phyloP scores from a whole-genome alignment of 2,113 vertebrate species.

The Capreolus pygargus region DNA sequence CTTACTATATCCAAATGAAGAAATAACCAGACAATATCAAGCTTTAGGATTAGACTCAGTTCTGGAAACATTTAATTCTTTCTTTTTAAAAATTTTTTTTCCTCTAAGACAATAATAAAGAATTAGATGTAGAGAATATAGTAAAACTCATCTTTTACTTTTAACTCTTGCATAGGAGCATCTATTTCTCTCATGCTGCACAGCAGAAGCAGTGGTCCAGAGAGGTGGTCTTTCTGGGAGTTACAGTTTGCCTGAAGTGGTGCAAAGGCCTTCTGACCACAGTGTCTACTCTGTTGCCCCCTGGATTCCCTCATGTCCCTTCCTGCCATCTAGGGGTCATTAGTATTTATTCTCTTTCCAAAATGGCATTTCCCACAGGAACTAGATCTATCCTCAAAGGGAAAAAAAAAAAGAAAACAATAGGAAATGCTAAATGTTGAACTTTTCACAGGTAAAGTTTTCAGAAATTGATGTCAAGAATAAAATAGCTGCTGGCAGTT shows the following conservation, averaged over 20 bases:
- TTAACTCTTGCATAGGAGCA: neutral
- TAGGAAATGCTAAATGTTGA: slow-evolving; percentile 70
- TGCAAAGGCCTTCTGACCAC: neutral
- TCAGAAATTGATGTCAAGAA: slow-evolving; percentile 72
- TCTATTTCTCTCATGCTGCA: neutral
- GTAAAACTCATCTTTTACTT: neutral
- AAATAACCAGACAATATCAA: neutral
- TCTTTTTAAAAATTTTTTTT: neutral
- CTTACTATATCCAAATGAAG: neutral
- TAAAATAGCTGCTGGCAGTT: slow-evolving; percentile 67
- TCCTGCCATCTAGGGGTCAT: slow-evolving; percentile 14
- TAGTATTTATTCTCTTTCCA: slow-evolving; percentile 39
- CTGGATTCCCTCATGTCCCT: neutral
- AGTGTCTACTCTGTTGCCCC: neutral
- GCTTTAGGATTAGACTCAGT: neutral
- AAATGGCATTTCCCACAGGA: slow-evolving; percentile 49
- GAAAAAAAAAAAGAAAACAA: slow-evolving; percentile 42
- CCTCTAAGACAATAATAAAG: neutral
- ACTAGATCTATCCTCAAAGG: neutral
- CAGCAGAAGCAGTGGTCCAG: neutral
- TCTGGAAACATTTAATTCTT: neutral
- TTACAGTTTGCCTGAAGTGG: neutral
- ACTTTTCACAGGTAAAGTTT: slow-evolving; percentile 73
- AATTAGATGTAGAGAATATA: neutral
- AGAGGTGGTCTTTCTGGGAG: neutral